A percentile compares a stretch with the other conserved stretches of the same genome.
These are phyloP conservation scores for Ophonus ardosiacus DNA, from an alignment of 2,888 invertebrate genomes.

Conservation along the genomic window DNA sequence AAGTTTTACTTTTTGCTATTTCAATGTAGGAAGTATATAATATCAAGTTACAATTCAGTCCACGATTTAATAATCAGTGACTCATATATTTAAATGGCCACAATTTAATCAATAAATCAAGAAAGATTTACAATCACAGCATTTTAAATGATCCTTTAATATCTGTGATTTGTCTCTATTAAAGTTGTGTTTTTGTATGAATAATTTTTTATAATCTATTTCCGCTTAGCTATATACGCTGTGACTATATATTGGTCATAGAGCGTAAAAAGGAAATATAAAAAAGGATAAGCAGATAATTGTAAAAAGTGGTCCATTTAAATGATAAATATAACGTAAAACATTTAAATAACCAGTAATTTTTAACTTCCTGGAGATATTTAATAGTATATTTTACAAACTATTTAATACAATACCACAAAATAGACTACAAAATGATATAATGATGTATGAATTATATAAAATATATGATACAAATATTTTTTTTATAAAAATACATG, in stretches of 20 bases:
- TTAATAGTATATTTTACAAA: background rate
- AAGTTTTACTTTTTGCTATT: background rate
- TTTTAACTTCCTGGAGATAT: background rate
- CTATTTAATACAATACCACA: background rate
- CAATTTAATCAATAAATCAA: constrained; percentile 32
- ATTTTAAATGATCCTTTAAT: constrained; percentile 5
- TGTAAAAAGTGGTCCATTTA: background rate
- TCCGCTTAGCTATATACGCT: background rate
- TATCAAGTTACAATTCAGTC: background rate
- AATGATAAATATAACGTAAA: background rate
- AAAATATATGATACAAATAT: too few species aligned
- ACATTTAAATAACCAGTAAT: background rate
- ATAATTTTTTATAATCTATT: constrained; percentile 9
- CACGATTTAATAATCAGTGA: background rate
- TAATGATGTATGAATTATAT: too few species aligned
- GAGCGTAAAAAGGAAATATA: constrained; percentile 22
- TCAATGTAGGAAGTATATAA: background rate
- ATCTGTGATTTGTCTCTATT: constrained; percentile 11
- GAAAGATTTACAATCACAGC: constrained; percentile 16
- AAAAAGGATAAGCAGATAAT: constrained; percentile 1
- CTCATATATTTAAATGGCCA: constrained; percentile 8
- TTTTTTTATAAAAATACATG: too few species aligned
- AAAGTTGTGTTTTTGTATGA: background rate
- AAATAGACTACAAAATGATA: background rate
- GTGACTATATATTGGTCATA: constrained; percentile 23